Conservation (phyloP, 1,140 invertebrate genomes). For the Drosophila bipectinata region DNA sequence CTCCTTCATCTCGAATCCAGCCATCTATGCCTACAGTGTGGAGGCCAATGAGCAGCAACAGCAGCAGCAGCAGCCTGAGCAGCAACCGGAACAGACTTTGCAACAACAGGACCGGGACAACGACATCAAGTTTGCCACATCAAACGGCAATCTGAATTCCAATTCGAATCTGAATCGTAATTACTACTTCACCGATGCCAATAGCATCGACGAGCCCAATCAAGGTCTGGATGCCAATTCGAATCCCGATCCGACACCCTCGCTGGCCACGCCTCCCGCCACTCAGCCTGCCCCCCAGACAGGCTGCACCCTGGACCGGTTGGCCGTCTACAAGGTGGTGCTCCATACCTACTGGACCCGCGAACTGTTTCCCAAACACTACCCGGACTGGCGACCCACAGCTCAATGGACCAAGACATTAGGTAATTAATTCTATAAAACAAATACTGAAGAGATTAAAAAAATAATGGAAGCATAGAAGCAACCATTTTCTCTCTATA, state of each 20-base stretch:
- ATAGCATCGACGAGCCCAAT: constrained; percentile 19
- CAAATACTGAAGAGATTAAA: not conserved
- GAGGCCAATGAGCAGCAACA: constrained; percentile 18
- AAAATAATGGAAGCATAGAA: not conserved
- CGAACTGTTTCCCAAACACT: constrained; percentile 95
- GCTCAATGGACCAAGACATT: constrained; percentile 96
- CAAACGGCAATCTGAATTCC: constrained; percentile 46
- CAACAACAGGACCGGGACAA: constrained; percentile 26
- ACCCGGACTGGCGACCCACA: constrained; percentile 94
- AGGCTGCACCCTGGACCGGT: constrained; percentile 86
- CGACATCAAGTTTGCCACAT: constrained; percentile 65
- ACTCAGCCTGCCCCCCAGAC: constrained; percentile 71
- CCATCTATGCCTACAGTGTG: constrained; percentile 71
- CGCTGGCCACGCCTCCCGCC: constrained; percentile 46
- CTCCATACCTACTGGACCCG: constrained; percentile 95
- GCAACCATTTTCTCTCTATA: not conserved
- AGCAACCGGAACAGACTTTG: constrained; percentile 38
- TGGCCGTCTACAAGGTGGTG: constrained; percentile 93
- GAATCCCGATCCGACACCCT: constrained; percentile 30
- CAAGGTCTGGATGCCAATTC: constrained; percentile 6
- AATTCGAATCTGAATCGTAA: constrained; percentile 67
- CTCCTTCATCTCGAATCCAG: constrained; percentile 74
- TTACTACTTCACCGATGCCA: constrained; percentile 66
- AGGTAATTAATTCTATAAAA: constrained; percentile 86
- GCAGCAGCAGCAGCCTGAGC: constrained; percentile 8